Evolutionary conservation across 1,140 invertebrate genomes (phyloP).

Genomic region (Apis laboriosa): DNA sequence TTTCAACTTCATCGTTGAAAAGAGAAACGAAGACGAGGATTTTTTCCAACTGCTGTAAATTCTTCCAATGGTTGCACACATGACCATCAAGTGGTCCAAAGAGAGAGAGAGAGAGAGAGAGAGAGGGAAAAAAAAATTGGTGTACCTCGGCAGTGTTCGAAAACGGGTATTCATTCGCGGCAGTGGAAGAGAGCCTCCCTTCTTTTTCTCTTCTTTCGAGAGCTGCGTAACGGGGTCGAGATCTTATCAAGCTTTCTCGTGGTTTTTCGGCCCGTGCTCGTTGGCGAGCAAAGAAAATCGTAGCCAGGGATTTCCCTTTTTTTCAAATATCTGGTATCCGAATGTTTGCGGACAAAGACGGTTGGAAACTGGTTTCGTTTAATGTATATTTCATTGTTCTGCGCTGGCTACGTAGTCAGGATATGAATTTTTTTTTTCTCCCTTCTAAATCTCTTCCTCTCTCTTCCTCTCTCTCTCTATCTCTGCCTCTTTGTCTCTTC

Average conservation of each 20-base stretch:
- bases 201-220: background rate
- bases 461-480: background rate
- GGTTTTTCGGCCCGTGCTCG: conserved; percentile 9
- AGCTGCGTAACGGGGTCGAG: conserved; percentile 13
- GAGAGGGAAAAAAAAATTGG: background rate
- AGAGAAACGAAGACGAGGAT: background rate
- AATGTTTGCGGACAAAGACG: conserved; percentile 3
- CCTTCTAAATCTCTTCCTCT: no score
- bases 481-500: no score
- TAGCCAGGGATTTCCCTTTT: background rate
- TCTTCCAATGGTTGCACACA: background rate
- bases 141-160: background rate
- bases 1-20: background rate
- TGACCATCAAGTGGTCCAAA: background rate
- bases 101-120: no score
- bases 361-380: conserved; percentile 2
- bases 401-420: background rate
- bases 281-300: background rate
- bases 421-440: background rate
- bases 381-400: conserved; percentile 35
- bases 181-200: background rate
- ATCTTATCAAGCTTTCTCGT: conserved; percentile 19
- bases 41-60: background rate
- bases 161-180: background rate
- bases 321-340: background rate